phyloP scores from a whole-genome alignment of 2,888 invertebrate genomes.

The Machimus atricapillus region DNA sequence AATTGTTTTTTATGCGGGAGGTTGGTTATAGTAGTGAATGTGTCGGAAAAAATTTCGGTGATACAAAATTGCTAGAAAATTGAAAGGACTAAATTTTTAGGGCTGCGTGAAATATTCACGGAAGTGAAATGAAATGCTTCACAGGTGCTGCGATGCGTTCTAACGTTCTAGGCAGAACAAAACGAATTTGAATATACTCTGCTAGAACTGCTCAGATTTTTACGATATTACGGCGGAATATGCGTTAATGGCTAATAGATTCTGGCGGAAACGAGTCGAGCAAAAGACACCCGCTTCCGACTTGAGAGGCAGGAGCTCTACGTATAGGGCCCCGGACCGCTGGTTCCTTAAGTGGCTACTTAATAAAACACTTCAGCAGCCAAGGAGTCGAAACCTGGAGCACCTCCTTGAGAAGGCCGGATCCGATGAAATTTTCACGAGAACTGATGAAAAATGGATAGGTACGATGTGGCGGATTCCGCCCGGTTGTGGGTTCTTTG shows the following conservation, averaged over 20 bases:
- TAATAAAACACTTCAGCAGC: not conserved
- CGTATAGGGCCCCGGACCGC: not conserved
- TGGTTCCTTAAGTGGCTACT: not conserved
- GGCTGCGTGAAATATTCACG: not conserved
- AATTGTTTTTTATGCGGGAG: too few relatives aligned
- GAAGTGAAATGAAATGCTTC: not conserved
- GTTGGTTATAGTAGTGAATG: too few relatives aligned
- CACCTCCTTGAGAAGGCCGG: not conserved
- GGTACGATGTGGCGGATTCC: not conserved
- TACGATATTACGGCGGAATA: not conserved
- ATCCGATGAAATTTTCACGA: not conserved
- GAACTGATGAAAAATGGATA: not conserved
- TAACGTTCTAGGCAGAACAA: not conserved
- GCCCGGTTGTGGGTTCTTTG: not conserved
- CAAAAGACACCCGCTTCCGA: not conserved
- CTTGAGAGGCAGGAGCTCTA: not conserved
- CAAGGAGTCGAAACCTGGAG: not conserved
- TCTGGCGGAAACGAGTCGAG: not conserved
- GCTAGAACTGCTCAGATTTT: not conserved
- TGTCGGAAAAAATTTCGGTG: not conserved
- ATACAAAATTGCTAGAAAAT: too few relatives aligned
- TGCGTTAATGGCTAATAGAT: constrained; percentile 5
- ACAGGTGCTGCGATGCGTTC: not conserved
- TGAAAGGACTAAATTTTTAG: too few relatives aligned
- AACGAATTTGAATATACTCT: not conserved